phyloP scores from a whole-genome alignment of 2,888 invertebrate species.

The Chrysodeixis includens region DNA sequence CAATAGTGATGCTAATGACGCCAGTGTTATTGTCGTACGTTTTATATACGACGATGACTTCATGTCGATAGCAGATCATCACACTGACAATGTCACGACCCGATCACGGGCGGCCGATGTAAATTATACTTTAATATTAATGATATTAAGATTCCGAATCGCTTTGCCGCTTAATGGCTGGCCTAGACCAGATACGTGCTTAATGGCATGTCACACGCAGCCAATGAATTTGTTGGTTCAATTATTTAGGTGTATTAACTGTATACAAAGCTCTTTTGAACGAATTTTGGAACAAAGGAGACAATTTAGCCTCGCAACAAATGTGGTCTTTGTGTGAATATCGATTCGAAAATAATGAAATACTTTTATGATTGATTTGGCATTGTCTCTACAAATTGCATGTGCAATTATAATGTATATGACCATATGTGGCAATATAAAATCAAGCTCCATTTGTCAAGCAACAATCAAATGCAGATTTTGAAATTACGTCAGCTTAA shows the following conservation, averaged over 20 bases:
- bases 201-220: constrained; percentile 27
- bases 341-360: constrained; percentile 6
- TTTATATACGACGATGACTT: constrained; percentile 78
- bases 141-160: constrained; percentile 35
- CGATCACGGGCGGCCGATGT: constrained; percentile 55
- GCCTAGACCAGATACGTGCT: constrained; percentile 18
- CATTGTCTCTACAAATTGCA: constrained; percentile 35
- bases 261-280: constrained; percentile 22
- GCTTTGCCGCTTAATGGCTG: constrained; percentile 13
- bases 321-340: constrained; percentile 12
- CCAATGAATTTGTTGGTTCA: constrained; percentile 28
- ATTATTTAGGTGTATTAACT: constrained; percentile 14
- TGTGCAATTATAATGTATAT: constrained; percentile 43
- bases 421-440: constrained; percentile 51
- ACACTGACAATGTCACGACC: constrained; percentile 75
- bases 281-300: constrained; percentile 15
- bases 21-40: constrained; percentile 67
- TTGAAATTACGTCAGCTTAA: constrained; percentile 70
- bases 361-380: constrained; percentile 32
- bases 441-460: constrained; percentile 64
- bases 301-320: constrained; percentile 34
- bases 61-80: constrained; percentile 73
- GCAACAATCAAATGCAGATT: constrained; percentile 67
- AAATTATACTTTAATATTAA: constrained; percentile 45
- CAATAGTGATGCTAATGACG: constrained; percentile 75